Percentiles rank a stretch among this genome's conserved stretches.
Conservation (phyloP, 1,140 invertebrate genomes). For the Eupristina koningsbergeri region DNA sequence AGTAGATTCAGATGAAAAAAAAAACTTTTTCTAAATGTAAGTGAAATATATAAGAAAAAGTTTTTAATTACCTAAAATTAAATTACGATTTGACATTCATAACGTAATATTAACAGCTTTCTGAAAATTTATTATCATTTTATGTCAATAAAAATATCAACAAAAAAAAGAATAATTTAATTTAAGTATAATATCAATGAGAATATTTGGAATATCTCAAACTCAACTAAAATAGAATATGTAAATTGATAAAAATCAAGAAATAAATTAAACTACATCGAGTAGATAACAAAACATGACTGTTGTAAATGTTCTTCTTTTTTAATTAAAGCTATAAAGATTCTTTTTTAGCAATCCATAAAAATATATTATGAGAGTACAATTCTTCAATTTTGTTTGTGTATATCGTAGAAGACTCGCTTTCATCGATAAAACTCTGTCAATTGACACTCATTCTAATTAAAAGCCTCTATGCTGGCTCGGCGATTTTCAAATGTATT, state of each 20-base stretch:
- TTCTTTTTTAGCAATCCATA: constrained; percentile 17
- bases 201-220: no score
- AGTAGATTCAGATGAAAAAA: no score
- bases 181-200: no score
- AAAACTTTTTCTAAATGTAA: no score
- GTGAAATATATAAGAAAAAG: no score
- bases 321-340: neutral
- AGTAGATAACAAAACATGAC: neutral
- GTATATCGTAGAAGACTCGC: constrained; percentile 16
- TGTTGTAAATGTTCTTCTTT: neutral
- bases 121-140: no score
- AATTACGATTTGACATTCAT: no score
- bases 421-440: constrained; percentile 33
- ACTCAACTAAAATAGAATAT: no score
- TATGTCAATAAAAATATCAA: no score
- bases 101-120: no score
- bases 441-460: constrained; percentile 35
- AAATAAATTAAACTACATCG: neutral
- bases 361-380: neutral
- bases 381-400: constrained; percentile 39
- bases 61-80: no score
- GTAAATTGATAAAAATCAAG: neutral
- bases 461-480: constrained; percentile 36
- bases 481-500: constrained; percentile 26
- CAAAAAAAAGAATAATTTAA: no score